Percentiles rank a stretch among this genome's conserved stretches.
Evolutionary conservation across 2,797 vertebrate species (phyloP).

Genomic region (Pangasius djambal): DNA sequence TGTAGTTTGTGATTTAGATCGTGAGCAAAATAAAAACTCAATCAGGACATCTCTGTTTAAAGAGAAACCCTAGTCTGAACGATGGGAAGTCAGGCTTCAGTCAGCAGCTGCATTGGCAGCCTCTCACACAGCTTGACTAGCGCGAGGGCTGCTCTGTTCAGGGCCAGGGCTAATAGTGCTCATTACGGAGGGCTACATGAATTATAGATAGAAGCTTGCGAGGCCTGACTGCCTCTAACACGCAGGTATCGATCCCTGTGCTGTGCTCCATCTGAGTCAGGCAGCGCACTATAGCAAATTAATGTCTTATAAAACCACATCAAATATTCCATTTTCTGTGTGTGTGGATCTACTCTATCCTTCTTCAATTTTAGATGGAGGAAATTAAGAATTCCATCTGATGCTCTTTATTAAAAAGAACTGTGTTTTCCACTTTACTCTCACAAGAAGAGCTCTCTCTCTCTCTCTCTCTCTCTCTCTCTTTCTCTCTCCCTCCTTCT

Average conservation of each 20-base stretch:
- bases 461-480: background rate
- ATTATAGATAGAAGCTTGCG: slow-evolving; percentile 56
- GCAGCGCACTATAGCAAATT: slow-evolving; percentile 37
- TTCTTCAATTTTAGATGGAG: slow-evolving; percentile 28
- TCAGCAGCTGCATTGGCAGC: slow-evolving; percentile 34
- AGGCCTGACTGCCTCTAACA: slow-evolving; percentile 53
- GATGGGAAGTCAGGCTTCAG: slow-evolving; percentile 1
- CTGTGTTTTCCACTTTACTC: background rate
- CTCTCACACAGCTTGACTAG: slow-evolving; percentile 34
- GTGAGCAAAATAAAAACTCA: background rate
- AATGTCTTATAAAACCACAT: slow-evolving; percentile 53
- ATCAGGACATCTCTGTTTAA: background rate
- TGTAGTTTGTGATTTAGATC: background rate
- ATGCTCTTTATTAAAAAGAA: background rate
- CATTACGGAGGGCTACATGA: slow-evolving; percentile 56
- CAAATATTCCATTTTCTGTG: slow-evolving; percentile 46
- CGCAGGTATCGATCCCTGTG: slow-evolving; percentile 55
- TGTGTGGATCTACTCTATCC: slow-evolving; percentile 33
- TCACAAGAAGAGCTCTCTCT: background rate
- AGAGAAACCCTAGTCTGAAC: background rate
- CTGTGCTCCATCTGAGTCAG: slow-evolving; percentile 47
- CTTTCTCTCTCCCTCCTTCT: background rate
- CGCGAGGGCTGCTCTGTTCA: slow-evolving; percentile 42
- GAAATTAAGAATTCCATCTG: slow-evolving; percentile 34
- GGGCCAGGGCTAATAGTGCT: slow-evolving; percentile 49